Evolutionary conservation across 2,888 invertebrate genomes (phyloP), one percentile per base, ranked within the genome.

Genomic region (Mesorhabditis belari): DNA sequence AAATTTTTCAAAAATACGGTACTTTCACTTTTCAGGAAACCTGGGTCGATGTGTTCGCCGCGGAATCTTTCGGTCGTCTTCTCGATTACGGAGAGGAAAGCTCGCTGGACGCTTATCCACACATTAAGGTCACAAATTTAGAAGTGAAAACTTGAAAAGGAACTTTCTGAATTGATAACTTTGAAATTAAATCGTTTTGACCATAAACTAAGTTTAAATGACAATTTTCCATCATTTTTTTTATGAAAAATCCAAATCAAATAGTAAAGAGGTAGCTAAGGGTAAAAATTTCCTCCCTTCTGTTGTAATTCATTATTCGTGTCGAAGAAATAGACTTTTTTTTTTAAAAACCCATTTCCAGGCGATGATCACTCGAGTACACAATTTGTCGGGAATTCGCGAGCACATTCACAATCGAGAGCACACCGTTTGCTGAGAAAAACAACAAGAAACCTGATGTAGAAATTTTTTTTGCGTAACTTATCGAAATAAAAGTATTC

Each of bases 21-120:
- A 49, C 17, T n/a, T 49, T 50, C 44, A 57, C 9, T 51, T 17
- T 54, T 25, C 27, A 67, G 67, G 73, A 73, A 50, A 77, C 76
- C n/a, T 77, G 77, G 77, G 75, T 75, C 3, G 77, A 77, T 35
- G 71, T 77, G 4, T 71, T 75, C 49, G 73, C 74, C 3, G 77
- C 77, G 17, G 77, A 77, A 61, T 61, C 56, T 9, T 77, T 77
- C 65, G 60, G 70, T 9, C 67, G 69, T 26, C 60, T 73, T 51
- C 57, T 71, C 27, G 77, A 77, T 35, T 77, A 65, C 49, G 77
- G 76, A 56, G 66, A 69, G 51, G 62, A 66, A 44, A 68, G 70
- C 57, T 70, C 71, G 29, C 65, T 77, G 12, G 74, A 74, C 50
- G 76, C 76, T 9, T 77, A 69, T 58, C 77, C 77, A 2, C 73